Evolutionary conservation across 1,140 invertebrate genomes (phyloP), one percentile per base, ranked within the genome.

Genomic region (Calliopsis andreniformis): DNA sequence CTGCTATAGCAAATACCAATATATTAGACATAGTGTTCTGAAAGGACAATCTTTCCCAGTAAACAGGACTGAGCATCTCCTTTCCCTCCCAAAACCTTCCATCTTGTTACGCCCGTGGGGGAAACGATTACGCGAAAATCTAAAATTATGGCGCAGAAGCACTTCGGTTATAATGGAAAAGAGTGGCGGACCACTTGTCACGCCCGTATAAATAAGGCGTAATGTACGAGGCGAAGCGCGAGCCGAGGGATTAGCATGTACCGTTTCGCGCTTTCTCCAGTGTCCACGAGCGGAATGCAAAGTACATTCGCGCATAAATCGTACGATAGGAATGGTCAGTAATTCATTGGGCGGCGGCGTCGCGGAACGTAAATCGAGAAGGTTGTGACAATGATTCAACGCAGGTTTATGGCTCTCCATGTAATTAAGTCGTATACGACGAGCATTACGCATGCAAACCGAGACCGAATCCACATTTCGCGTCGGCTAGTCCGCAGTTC

Each of bases 351-450:
- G n/a, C 16, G 47, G 42, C 51, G 72, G 61, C 61, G 70, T 32
- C 43, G 79, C 49, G 42, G 59, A 63, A 72, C 69, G 64, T 78
- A 82, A 83, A 83, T 83, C 81, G 81, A 68, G 81, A 83, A 83
- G 81, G 53, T 83, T 82, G 80, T 69, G 81, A 83, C 81, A 83
- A 83, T 83, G 81, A 83, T 78, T 83, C 81, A 82, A 61, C 81
- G 81, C 64, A 62, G 64, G 67, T 82, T 83, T 83, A 79, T 67
- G 64, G 67, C 69, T 58, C 63, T 23, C 59, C 63, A 49, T 78
- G 80, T 81, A 82, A 82, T 82, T 82, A 82, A 82, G 80, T 82
- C 80, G 79, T 70, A 70, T 82, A 61, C 80, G 43, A 78, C 67
- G 56, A 49, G 61, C 69, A 82, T 81, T 82, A 82, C 73, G 62